A percentile compares a stretch with the other conserved stretches of the same genome.
Conservation (phyloP, 2,888 invertebrate genomes). For the Syrphus vitripennis region DNA sequence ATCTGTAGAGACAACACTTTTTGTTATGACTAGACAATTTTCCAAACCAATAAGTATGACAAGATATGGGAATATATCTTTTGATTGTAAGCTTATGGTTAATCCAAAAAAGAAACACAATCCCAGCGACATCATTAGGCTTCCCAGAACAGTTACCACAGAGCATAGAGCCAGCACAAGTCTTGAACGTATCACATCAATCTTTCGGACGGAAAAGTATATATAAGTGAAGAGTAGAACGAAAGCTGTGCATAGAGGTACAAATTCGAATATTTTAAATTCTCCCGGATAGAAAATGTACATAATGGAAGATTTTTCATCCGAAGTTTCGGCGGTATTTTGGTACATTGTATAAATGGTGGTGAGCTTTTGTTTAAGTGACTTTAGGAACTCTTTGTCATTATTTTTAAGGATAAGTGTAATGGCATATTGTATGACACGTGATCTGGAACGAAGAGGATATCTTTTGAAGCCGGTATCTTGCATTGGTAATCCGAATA, state of each 20-base stretch:
- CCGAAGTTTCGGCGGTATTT: slow-evolving; percentile 40
- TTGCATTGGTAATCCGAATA: slow-evolving; percentile 95
- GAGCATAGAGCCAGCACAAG: slow-evolving; percentile 91
- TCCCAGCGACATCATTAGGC: slow-evolving; percentile 95
- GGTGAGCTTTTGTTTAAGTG: slow-evolving; percentile 87
- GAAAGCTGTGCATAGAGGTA: slow-evolving; percentile 93
- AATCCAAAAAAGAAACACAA: slow-evolving; percentile 93
- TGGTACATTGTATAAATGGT: slow-evolving; percentile 89
- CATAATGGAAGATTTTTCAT: slow-evolving; percentile 81
- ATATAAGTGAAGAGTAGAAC: slow-evolving; percentile 94
- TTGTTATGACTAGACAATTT: slow-evolving; percentile 93
- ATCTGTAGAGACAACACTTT: slow-evolving; percentile 96
- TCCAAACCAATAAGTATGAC: slow-evolving; percentile 97
- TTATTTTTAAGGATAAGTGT: slow-evolving; percentile 92
- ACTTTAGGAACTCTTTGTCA: slow-evolving; percentile 89
- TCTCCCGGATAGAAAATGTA: slow-evolving; percentile 94
- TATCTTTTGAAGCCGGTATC: slow-evolving; percentile 95
- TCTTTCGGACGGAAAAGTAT: slow-evolving; percentile 97
- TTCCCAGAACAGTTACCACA: slow-evolving; percentile 92
- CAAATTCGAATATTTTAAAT: slow-evolving; percentile 91
- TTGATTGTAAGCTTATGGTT: slow-evolving; percentile 90
- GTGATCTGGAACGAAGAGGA: slow-evolving; percentile 90
- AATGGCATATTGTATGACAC: slow-evolving; percentile 94
- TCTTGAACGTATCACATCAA: slow-evolving; percentile 83
- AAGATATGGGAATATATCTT: slow-evolving; percentile 97